These are phyloP conservation scores for Melinaea menophilus DNA, from an alignment of 2,888 invertebrate genomes.

Conservation along the genomic window DNA sequence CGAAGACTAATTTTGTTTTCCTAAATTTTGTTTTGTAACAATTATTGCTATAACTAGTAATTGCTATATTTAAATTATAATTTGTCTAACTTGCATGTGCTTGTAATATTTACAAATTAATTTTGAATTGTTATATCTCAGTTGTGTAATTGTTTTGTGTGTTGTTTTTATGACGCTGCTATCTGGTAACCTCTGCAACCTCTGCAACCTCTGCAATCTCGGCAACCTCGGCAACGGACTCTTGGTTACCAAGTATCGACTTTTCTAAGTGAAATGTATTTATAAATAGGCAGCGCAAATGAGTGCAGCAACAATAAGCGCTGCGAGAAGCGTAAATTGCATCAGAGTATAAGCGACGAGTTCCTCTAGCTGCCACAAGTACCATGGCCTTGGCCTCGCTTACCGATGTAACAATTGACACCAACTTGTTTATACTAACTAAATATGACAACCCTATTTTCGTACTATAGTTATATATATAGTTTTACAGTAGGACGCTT, in stretches of 20 bases:
- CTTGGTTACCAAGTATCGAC: not conserved
- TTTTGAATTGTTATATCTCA: not conserved
- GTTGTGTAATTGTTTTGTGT: not conserved
- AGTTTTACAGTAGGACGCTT: not conserved
- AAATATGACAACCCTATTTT: not conserved
- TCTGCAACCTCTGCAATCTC: too few species aligned
- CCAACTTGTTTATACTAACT: not conserved
- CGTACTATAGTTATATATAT: not conserved
- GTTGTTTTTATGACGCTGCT: not conserved
- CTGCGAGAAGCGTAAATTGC: conserved; percentile 5
- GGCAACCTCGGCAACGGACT: not conserved
- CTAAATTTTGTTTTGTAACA: too few species aligned
- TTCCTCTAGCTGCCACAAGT: conserved; percentile 5
- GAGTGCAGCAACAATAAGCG: conserved; percentile 4
- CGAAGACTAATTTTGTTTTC: too few species aligned
- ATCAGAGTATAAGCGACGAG: conserved; percentile 2
- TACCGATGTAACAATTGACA: conserved; percentile 21
- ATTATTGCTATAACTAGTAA: too few species aligned
- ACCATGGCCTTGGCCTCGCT: conserved; percentile 19
- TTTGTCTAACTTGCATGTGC: not conserved
- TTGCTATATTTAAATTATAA: too few species aligned
- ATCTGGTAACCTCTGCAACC: not conserved
- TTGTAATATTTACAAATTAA: not conserved
- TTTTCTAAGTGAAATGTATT: not conserved
- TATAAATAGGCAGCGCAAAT: not conserved